Base-by-base conservation (phyloP, 1,140 invertebrate species). In the Helicorthomorpha holstii region DNA sequence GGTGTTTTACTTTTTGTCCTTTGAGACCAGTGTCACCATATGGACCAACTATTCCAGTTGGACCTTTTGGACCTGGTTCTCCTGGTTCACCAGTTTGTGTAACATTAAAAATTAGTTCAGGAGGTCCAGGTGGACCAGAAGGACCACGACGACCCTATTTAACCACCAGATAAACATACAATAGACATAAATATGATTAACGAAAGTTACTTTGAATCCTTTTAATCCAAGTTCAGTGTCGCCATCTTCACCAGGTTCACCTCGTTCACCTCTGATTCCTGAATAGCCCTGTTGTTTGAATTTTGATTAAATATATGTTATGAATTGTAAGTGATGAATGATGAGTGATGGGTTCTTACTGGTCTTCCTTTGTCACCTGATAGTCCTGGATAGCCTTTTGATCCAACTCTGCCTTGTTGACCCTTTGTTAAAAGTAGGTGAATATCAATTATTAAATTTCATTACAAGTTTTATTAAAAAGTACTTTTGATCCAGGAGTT, bases 261-360 rank as follows among this genome's bases (percentile, higher is more conserved):
- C 62, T 47, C 49, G 56, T 29, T 57, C 55, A 3, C 63, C 63
- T 42, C 46, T 19, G 2, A 51, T 26, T 24, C 64, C 64, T n/a
- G n/a, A n/a, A n/a, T n/a, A n/a, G n/a, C n/a, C n/a, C n/a, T n/a
- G n/a, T n/a, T n/a, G n/a, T n/a, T n/a, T n/a, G n/a, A n/a, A n/a
- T n/a, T n/a, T n/a, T n/a, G n/a, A n/a, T n/a, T n/a, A n/a, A n/a
- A n/a, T n/a, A n/a, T n/a, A n/a, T n/a, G n/a, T n/a, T n/a, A n/a
- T n/a, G n/a, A n/a, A n/a, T n/a, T n/a, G n/a, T n/a, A n/a, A n/a
- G n/a, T n/a, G n/a, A n/a, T n/a, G n/a, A n/a, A n/a, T n/a, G n/a
- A n/a, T n/a, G n/a, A n/a, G n/a, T n/a, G n/a, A n/a, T n/a, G n/a
- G 12, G 45, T 51, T 43, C 52, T 34, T 43, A 54, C 48, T 44